Evolutionary conservation across 2,113 vertebrate genomes (phyloP).

Genomic region (Phalacrocorax carbo): DNA sequence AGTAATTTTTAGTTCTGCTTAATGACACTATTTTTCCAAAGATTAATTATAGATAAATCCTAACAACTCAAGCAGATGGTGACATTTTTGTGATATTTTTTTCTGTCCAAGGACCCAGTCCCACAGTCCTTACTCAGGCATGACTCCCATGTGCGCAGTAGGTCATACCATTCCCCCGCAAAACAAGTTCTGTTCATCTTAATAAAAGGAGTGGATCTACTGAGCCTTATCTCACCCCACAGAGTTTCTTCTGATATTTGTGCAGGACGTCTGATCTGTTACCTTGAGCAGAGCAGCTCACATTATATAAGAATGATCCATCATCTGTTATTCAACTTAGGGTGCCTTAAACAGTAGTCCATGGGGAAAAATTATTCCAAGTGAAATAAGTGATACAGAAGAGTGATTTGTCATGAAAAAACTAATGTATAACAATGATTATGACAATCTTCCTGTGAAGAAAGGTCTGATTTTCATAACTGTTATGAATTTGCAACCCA

Average conservation of each 20-base stretch:
- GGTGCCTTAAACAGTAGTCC: background rate
- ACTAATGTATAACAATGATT: background rate
- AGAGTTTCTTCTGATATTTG: background rate
- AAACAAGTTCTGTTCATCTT: background rate
- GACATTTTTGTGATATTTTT: background rate
- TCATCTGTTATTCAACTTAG: background rate
- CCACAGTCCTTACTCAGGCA: background rate
- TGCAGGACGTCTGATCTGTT: background rate
- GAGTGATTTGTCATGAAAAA: background rate
- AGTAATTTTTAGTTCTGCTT: slow-evolving; percentile 18
- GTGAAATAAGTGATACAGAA: background rate
- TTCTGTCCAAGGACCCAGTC: background rate
- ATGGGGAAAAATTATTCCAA: background rate
- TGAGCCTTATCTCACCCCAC: background rate
- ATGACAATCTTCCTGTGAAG: background rate
- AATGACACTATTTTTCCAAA: slow-evolving; percentile 14
- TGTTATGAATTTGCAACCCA: background rate
- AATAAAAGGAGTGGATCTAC: background rate
- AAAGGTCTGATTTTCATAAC: background rate
- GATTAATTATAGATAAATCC: slow-evolving; percentile 3
- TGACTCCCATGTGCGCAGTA: background rate
- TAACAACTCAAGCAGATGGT: slow-evolving; percentile 48
- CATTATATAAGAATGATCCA: background rate
- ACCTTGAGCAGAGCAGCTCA: background rate
- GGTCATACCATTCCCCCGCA: background rate